Evolutionary conservation across 2,888 invertebrate genomes (phyloP).

Genomic region (Cheilosia vulpina): DNA sequence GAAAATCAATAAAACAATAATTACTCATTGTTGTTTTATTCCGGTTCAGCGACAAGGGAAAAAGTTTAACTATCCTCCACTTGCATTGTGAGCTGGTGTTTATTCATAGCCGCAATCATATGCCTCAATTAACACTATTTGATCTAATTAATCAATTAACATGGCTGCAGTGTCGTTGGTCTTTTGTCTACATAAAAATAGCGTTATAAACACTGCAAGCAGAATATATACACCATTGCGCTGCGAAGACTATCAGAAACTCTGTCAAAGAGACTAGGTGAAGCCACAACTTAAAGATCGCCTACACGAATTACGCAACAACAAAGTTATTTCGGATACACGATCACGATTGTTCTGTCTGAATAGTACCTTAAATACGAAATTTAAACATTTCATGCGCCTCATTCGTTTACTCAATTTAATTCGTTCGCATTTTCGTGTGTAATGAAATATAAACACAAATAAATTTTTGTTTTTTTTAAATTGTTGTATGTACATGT

Average conservation of each 20-base stretch:
- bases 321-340: conserved; percentile 8
- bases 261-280: background rate
- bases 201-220: background rate
- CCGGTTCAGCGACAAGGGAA: conserved; percentile 4
- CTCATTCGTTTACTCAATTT: conserved; percentile 11
- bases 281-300: background rate
- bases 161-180: conserved; percentile 58
- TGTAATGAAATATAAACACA: conserved; percentile 6
- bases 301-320: conserved; percentile 13
- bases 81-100: conserved; percentile 1
- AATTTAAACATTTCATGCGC: conserved; percentile 1
- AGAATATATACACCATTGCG: background rate
- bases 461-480: too few species aligned
- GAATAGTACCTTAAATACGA: conserved; percentile 4
- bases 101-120: conserved; percentile 19
- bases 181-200: background rate
- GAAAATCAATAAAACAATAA: background rate
- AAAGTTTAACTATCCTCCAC: background rate
- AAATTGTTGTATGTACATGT: background rate
- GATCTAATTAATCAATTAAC: conserved; percentile 65
- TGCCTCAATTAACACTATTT: conserved; percentile 52
- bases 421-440: conserved; percentile 11
- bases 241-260: background rate
- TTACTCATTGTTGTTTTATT: background rate
- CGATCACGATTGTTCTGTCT: background rate